Evolutionary conservation across 1,140 invertebrate genomes (phyloP).

Genomic region (Calliopsis andreniformis): DNA sequence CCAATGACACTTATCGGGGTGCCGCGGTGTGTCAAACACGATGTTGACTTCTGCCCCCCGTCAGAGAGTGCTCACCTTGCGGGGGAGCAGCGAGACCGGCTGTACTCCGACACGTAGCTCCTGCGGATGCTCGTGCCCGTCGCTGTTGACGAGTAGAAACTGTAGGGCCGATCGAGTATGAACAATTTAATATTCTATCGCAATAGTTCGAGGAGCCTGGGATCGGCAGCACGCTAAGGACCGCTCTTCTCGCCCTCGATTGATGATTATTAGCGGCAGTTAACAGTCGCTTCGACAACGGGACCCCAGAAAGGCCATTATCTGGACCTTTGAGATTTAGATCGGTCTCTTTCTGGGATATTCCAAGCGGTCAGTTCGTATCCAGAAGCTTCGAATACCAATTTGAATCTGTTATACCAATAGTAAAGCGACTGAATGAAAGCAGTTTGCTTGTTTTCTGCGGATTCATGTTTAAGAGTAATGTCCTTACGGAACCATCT

Average conservation of each 20-base stretch:
- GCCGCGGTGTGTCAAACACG: background rate
- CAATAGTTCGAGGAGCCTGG: slow-evolving; percentile 1
- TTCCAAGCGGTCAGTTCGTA: background rate
- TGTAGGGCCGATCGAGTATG: slow-evolving; percentile 56
- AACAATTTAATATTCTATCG: slow-evolving; percentile 34
- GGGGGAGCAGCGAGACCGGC: slow-evolving; percentile 66
- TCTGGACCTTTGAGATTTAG: no score
- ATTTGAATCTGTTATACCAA: no score
- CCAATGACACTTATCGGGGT: slow-evolving; percentile 14
- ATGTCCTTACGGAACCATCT: no score
- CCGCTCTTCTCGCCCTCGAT: background rate
- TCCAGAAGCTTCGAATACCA: background rate
- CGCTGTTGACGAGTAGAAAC: slow-evolving; percentile 61
- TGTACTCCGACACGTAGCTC: slow-evolving; percentile 61
- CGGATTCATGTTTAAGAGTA: no score
- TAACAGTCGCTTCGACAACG: no score
- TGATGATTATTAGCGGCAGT: no score
- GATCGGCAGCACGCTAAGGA: slow-evolving; percentile 36
- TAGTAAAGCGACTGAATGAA: no score
- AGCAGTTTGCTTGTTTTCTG: no score
- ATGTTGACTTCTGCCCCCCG: background rate
- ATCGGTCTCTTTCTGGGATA: background rate
- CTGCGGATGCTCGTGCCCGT: slow-evolving; percentile 56
- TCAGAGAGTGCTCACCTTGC: slow-evolving; percentile 65
- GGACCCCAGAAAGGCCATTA: no score